These are phyloP conservation scores for Hymenochirus boettgeri DNA, from an alignment of 2,113 vertebrate species.

Conservation along the genomic window DNA sequence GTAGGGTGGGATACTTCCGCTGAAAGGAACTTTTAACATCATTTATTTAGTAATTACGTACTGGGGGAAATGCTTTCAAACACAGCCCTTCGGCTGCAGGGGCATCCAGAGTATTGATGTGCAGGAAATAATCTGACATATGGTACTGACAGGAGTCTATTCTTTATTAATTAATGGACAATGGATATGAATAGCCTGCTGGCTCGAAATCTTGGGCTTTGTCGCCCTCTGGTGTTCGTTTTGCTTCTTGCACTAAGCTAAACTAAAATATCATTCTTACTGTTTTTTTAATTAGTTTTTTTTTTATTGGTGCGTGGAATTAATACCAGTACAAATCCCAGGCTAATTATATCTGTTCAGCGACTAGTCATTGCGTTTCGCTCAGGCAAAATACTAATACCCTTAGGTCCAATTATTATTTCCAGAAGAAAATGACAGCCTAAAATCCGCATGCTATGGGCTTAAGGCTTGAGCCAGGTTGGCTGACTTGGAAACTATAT, in stretches of 20 bases:
- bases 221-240: conserved; percentile 12
- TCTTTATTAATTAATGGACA: conserved; percentile 1
- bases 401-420: conserved; percentile 22
- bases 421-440: not conserved
- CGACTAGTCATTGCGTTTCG: not conserved
- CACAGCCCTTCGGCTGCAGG: not conserved
- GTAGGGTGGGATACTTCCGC: too few relatives aligned
- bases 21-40: conserved; percentile 5
- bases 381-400: conserved; percentile 7
- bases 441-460: too few relatives aligned
- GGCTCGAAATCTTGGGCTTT: not conserved
- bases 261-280: not conserved
- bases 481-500: too few relatives aligned
- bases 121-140: not conserved
- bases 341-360: not conserved
- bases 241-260: not conserved
- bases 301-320: not conserved
- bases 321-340: not conserved
- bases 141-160: not conserved
- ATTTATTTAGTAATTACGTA: not conserved
- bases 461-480: too few relatives aligned
- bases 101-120: not conserved
- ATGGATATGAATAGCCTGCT: not conserved
- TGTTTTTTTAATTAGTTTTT: not conserved
- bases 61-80: not conserved